Conservation (phyloP, 2,888 invertebrate species). For the Melieria picta region DNA sequence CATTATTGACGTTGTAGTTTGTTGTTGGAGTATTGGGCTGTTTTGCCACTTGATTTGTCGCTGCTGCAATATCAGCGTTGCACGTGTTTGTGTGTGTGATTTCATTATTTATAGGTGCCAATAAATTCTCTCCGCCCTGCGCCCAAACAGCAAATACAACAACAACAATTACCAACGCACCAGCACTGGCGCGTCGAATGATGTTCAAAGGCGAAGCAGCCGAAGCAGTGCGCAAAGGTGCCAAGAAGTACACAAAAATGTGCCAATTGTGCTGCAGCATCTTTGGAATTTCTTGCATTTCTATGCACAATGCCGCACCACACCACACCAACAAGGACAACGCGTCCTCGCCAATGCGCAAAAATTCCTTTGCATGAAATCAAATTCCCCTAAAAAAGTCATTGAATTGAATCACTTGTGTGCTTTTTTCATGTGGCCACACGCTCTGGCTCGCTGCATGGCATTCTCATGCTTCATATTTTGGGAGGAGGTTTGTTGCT, state of each 20-base stretch:
- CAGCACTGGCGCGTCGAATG: no score
- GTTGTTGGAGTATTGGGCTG: background rate
- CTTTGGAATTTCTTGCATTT: slow-evolving; percentile 30
- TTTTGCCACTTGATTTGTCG: slow-evolving; percentile 13
- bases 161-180: no score
- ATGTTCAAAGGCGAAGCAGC: no score
- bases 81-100: slow-evolving; percentile 45
- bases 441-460: background rate
- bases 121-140: slow-evolving; percentile 49
- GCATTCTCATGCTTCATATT: slow-evolving; percentile 6
- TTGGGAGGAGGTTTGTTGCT: slow-evolving; percentile 10
- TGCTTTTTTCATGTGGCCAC: slow-evolving; percentile 2
- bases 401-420: slow-evolving; percentile 6
- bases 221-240: no score
- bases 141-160: background rate
- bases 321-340: background rate
- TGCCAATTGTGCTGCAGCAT: slow-evolving; percentile 20
- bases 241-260: background rate
- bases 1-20: background rate
- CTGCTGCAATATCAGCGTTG: background rate
- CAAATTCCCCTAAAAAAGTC: slow-evolving; percentile 5
- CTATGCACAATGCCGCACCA: slow-evolving; percentile 17
- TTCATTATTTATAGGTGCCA: slow-evolving; percentile 62
- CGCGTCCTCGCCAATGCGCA: background rate
- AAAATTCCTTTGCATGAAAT: no score